Conservation (phyloP, 2,797 vertebrate genomes). For the Galaxias olidus region DNA sequence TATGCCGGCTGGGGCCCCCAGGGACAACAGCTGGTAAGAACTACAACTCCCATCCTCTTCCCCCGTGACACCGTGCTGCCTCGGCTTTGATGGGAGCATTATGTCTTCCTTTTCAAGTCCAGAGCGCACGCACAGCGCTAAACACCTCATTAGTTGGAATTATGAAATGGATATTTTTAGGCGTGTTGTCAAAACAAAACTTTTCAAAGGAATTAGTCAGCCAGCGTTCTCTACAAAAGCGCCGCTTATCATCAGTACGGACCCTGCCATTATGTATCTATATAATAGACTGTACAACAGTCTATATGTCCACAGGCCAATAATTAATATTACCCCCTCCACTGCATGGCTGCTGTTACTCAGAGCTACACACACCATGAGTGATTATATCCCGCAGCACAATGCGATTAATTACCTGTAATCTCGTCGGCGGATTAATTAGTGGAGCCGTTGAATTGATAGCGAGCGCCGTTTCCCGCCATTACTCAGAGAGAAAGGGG, state of each 20-base stretch:
- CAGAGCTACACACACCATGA: slow-evolving; percentile 45
- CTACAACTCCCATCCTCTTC: slow-evolving; percentile 10
- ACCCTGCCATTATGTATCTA: too few species aligned
- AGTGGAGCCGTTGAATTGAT: slow-evolving; percentile 56
- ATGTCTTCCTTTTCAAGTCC: too few species aligned
- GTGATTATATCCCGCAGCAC: slow-evolving; percentile 62
- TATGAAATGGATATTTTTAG: too few species aligned
- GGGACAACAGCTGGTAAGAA: slow-evolving; percentile 94
- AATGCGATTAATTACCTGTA: slow-evolving; percentile 72
- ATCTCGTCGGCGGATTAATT: slow-evolving; percentile 68
- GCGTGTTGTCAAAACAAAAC: too few species aligned
- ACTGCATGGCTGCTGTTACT: slow-evolving; percentile 29
- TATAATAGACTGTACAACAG: not conserved
- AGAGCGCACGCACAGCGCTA: too few species aligned
- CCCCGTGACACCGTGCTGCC: not conserved
- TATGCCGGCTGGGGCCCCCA: slow-evolving; percentile 95
- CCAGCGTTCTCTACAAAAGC: too few species aligned
- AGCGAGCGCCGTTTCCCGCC: slow-evolving; percentile 48
- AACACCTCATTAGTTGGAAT: too few species aligned
- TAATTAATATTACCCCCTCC: slow-evolving; percentile 42
- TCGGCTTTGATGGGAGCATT: not conserved
- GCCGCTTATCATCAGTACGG: too few species aligned
- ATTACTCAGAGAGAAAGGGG: slow-evolving; percentile 51
- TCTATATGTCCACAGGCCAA: not conserved
- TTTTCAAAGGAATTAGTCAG: too few species aligned